Base-by-base conservation (phyloP, 1,140 invertebrate species). In the Teleopsis dalmanni region DNA sequence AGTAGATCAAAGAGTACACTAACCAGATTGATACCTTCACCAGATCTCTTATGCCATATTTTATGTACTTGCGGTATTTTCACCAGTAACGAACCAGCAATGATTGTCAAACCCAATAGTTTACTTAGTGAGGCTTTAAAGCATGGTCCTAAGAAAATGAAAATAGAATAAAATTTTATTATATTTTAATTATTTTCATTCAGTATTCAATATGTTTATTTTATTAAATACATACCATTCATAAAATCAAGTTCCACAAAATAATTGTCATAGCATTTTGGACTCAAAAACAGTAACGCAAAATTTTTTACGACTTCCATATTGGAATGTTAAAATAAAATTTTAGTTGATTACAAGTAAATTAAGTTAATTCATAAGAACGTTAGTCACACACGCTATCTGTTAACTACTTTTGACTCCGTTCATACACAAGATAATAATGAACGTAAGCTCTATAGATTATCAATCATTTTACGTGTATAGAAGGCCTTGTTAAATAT, bases 11-110 rank as follows among this genome's bases (percentile, higher is more conserved):
- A 74, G 14, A 84, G 73, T 0, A 93, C 83, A 62, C 87, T 86
- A 35, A 82, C 58, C n/a, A 96, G 62, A 71, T 84, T 96, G 16
- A 98, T 88, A n/a, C 95, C 95, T 59, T 87, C 75, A 5, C 82
- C 88, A 72, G 88, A 95, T 72, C 87, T 87, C 50, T 77, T 87
- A 16, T 75, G 71, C 1, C 83, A 55, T 50, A 98, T 91, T 75
- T 97, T 98, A 2, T 94, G 11, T 53, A 98, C 90, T 75, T 98
- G 94, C 11, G 95, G 95, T 4, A 98, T 74, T 77, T 97, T 97
- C 0, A 98, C 93, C 52, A 94, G 72, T 37, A 93, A 68, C 3
- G 92, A 94, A 26, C 92, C 93, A 23, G 84, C 78, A 51, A 97
- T 91, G 23, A 97, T 91, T 13, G 76, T 85, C 37, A 91, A 73